A percentile compares a stretch with the other conserved stretches of the same genome.
Conservation (phyloP, 2,113 vertebrate species). For the Variabilichromis moorii region DNA sequence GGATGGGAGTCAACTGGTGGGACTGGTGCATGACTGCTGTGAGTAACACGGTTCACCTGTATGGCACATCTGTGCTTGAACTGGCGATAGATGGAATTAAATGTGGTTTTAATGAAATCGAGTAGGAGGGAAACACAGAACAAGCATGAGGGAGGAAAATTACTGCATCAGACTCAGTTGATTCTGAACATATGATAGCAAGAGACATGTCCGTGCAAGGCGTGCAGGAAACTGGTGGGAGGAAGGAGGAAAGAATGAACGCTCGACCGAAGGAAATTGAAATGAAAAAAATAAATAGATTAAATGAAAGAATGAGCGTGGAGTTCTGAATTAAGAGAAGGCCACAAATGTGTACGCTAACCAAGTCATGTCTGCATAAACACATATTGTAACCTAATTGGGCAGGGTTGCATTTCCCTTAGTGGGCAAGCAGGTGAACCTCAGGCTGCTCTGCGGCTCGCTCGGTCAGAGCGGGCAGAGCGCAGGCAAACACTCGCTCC, state of each 20-base stretch:
- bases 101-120: neutral
- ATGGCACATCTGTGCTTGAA: neutral
- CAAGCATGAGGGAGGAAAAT: neutral
- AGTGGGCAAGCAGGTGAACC: constrained; percentile 25
- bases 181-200: neutral
- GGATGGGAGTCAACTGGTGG: neutral
- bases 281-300: neutral
- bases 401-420: neutral
- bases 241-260: neutral
- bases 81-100: neutral
- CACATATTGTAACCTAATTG: constrained; percentile 1
- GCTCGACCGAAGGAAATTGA: neutral
- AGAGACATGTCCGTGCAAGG: neutral
- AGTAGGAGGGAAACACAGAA: neutral
- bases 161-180: neutral
- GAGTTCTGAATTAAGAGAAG: neutral
- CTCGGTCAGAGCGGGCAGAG: neutral
- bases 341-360: constrained; percentile 9
- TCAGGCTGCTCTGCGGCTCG: neutral
- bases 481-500: neutral
- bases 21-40: neutral
- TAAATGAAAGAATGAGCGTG: neutral
- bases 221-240: neutral
- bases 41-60: constrained; percentile 1
- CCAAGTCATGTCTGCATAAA: constrained; percentile 28